Percentiles rank a stretch among this genome's conserved stretches.
These are phyloP conservation scores for Tachuris rubrigastra DNA, from an alignment of 2,113 vertebrate genomes.

Conservation along the genomic window DNA sequence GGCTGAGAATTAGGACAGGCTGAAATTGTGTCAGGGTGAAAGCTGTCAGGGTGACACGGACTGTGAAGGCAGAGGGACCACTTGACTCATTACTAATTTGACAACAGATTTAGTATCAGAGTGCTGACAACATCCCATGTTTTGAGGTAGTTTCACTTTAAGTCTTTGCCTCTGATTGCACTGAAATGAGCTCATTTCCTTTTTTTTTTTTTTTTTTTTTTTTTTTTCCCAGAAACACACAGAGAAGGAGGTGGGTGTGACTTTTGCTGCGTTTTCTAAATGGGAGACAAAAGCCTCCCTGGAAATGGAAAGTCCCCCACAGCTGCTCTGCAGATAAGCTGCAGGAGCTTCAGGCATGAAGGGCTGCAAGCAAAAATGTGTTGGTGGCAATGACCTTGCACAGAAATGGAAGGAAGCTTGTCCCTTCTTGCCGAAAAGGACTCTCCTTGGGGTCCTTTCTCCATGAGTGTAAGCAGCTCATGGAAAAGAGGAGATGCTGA, in stretches of 20 bases:
- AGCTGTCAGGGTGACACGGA: not conserved
- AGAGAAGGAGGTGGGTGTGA: not conserved
- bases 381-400: not conserved
- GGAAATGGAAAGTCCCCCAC: not conserved
- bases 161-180: not conserved
- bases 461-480: fast-evolving
- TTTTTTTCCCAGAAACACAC: not conserved
- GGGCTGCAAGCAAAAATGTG: not conserved
- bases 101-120: not conserved
- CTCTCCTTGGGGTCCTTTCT: not conserved
- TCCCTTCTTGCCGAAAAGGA: not conserved
- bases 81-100: not conserved
- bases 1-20: not conserved
- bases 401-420: not conserved
- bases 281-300: not conserved
- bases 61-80: not conserved
- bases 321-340: not conserved
- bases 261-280: not conserved
- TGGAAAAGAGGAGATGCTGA: not conserved
- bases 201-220: slow-evolving; percentile 7
- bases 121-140: not conserved
- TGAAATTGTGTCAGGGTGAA: not conserved
- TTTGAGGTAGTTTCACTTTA: slow-evolving; percentile 16
- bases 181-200: slow-evolving; percentile 2
- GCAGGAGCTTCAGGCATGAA: not conserved